phyloP scores from a whole-genome alignment of 2,888 invertebrate genomes.

The Parnassius smintheus region DNA sequence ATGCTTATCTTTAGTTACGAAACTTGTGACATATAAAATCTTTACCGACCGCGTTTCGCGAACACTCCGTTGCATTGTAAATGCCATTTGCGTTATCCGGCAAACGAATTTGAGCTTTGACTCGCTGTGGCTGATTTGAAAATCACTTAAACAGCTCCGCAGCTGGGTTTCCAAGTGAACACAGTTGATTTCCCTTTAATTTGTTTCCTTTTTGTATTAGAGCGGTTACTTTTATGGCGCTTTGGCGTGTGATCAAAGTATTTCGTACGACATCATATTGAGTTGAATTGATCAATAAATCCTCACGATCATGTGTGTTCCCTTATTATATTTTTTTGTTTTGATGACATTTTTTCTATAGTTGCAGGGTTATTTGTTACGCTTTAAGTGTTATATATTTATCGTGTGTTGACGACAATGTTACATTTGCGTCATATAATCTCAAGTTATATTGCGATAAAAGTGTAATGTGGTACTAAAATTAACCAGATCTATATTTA shows the following conservation, averaged over 20 bases:
- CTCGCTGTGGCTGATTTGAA: neutral
- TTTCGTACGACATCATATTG: constrained; percentile 12
- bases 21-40: neutral
- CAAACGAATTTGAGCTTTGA: constrained; percentile 1
- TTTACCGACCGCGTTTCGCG: constrained; percentile 8
- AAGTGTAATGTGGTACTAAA: too few species aligned
- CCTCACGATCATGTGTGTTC: neutral
- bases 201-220: constrained; percentile 13
- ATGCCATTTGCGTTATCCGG: neutral
- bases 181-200: constrained; percentile 19
- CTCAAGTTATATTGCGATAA: too few species aligned
- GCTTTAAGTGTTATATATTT: neutral
- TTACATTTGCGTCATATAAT: too few species aligned
- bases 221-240: constrained; percentile 18
- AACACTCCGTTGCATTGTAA: constrained; percentile 17
- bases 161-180: constrained; percentile 9
- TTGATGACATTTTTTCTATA: neutral
- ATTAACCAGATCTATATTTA: too few species aligned
- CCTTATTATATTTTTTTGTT: neutral
- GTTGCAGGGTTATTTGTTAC: neutral
- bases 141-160: neutral
- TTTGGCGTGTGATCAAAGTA: constrained; percentile 19
- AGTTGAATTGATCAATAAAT: constrained; percentile 14
- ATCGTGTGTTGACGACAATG: too few species aligned
- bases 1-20: too few species aligned